Evolutionary conservation across 1,140 invertebrate genomes (phyloP).

Genomic region (Leptopilina boulardi): DNA sequence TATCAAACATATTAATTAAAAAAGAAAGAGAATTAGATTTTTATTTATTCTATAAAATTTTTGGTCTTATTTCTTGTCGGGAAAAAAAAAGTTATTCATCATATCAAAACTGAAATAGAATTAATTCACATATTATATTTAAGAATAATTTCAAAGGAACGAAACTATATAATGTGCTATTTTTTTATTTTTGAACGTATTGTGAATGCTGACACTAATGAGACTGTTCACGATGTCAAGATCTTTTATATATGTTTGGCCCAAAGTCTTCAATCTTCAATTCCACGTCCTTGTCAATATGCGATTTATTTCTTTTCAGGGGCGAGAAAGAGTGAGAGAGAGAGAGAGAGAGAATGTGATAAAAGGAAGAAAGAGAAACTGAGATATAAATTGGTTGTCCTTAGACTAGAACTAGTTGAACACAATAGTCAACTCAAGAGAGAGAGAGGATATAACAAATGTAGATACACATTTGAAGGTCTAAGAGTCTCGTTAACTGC

Average conservation of each 20-base stretch:
- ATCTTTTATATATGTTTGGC: not conserved
- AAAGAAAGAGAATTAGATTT: not conserved
- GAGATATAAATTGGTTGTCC: constrained; percentile 44
- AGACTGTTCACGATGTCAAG: constrained; percentile 25
- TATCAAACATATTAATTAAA: no score
- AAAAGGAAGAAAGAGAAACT: constrained; percentile 30
- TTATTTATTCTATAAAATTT: not conserved
- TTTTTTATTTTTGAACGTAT: constrained; percentile 5
- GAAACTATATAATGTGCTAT: constrained; percentile 1
- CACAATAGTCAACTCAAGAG: constrained; percentile 37
- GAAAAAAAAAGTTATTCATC: not conserved
- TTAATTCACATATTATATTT: no score
- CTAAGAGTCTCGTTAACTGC: constrained; percentile 47
- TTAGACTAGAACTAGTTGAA: constrained; percentile 43
- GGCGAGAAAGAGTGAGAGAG: not conserved
- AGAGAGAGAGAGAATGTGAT: not conserved
- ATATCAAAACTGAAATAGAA: not conserved
- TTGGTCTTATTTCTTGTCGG: not conserved
- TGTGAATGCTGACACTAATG: constrained; percentile 8
- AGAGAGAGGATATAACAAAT: constrained; percentile 42
- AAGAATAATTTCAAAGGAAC: not conserved
- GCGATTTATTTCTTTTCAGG: constrained; percentile 5
- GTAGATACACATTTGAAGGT: constrained; percentile 28
- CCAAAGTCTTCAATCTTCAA: constrained; percentile 17
- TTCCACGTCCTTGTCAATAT: constrained; percentile 28